phyloP scores from a whole-genome alignment of 2,797 vertebrate genomes.

The Tadarida brasiliensis region DNA sequence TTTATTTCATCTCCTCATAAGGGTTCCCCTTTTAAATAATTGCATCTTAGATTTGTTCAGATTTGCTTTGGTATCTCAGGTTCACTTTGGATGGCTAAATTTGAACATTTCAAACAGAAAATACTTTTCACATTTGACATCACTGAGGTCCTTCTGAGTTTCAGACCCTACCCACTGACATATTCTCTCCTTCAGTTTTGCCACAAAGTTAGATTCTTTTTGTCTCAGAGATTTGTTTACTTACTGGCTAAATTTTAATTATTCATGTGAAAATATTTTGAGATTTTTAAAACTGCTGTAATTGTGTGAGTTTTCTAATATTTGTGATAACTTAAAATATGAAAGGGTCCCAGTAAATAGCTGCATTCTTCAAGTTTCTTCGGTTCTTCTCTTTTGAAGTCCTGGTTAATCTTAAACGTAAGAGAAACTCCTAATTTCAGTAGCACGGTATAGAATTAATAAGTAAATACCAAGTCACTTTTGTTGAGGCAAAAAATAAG shows the following conservation, averaged over 20 bases:
- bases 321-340: constrained; percentile 40
- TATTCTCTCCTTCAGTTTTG: background rate
- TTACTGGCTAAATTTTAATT: constrained; percentile 16
- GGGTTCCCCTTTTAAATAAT: background rate
- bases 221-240: background rate
- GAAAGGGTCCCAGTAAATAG: background rate
- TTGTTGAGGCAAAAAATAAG: constrained; percentile 64
- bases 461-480: constrained; percentile 51
- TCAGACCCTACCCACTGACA: background rate
- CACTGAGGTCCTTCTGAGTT: background rate
- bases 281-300: background rate
- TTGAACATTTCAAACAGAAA: background rate
- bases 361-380: constrained; percentile 28
- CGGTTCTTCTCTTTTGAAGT: constrained; percentile 29
- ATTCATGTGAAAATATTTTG: background rate
- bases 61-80: background rate
- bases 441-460: background rate
- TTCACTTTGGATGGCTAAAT: background rate
- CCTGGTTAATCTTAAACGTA: background rate
- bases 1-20: background rate
- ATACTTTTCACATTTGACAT: background rate
- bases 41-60: background rate
- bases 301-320: background rate
- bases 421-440: background rate
- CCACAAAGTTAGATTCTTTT: constrained; percentile 2